Evolutionary conservation across 2,113 vertebrate genomes (phyloP).

Genomic region (Seriola aureovittata): DNA sequence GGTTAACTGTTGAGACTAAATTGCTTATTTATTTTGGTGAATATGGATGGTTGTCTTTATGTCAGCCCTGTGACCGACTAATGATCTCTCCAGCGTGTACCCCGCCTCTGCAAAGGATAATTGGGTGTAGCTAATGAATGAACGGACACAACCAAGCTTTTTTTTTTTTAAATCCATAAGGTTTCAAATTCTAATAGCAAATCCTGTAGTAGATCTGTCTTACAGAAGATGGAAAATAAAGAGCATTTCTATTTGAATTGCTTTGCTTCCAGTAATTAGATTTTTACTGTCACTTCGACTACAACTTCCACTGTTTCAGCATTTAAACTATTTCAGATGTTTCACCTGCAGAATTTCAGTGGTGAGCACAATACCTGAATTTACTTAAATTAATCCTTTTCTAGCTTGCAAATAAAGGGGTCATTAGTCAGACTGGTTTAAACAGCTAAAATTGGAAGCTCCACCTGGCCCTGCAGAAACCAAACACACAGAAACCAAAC

Average conservation of each 20-base stretch:
- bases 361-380: neutral
- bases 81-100: no score
- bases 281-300: neutral
- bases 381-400: neutral
- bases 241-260: neutral
- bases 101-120: no score
- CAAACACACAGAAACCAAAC: slow-evolving; percentile 34
- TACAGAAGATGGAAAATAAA: neutral
- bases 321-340: neutral
- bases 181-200: neutral
- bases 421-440: neutral
- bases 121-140: no score
- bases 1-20: no score
- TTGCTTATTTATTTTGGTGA: no score
- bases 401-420: slow-evolving; percentile 18
- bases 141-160: no score
- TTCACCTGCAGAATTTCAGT: neutral
- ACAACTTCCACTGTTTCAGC: neutral
- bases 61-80: no score
- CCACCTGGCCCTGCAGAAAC: slow-evolving; percentile 16
- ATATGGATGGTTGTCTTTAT: no score
- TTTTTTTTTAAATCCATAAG: neutral
- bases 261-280: no score
- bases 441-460: slow-evolving; percentile 14
- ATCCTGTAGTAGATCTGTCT: neutral